Evolutionary conservation across 2,113 vertebrate genomes (phyloP), one percentile per base, ranked within the genome.

Genomic region (Bujurquina vittata): DNA sequence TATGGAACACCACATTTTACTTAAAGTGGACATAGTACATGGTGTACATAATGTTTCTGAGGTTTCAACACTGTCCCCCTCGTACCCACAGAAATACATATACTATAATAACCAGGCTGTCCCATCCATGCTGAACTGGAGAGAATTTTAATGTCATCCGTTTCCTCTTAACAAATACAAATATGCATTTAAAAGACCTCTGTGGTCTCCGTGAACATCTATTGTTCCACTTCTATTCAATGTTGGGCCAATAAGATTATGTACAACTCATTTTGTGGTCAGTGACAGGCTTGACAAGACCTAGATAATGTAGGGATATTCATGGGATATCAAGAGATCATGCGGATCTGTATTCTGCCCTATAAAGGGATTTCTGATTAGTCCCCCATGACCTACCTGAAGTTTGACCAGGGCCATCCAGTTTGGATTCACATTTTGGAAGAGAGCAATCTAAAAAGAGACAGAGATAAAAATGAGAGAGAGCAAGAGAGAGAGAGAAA

Each of bases 371-470:
- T 58, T 55, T 26, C 75, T 18, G 23, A 65, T 31, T 59, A 31
- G 29, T 69, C 76, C 9, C 20, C 52, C 5, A 1, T 67, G 43
- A 69, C n/a, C 23, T 92, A 95, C 95, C 95, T 93, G 93, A 89
- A 40, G 93, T 91, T 86, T 93, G 94, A 91, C 89, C 90, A 10
- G 95, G 91, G 73, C 92, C 92, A 29, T 95, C 95, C 90, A 95
- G 89, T 90, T 94, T 95, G 69, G 94, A 91, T 73, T 95, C 94
- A 94, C 93, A 95, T 92, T 95, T 95, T 86, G 94, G 93, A 87
- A 95, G 90, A 65, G 94, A 89, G 88, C 92, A 94, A 87, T 95
- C 95, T 95, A 81, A 75, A 91, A 84, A 89, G 59, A 79, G 10
- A 67, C 12, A 18, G n/a, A 77, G 54, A 77, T 49, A 69, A 69